Base-by-base conservation (phyloP, 2,797 vertebrate species). In the Luscinia megarhynchos region DNA sequence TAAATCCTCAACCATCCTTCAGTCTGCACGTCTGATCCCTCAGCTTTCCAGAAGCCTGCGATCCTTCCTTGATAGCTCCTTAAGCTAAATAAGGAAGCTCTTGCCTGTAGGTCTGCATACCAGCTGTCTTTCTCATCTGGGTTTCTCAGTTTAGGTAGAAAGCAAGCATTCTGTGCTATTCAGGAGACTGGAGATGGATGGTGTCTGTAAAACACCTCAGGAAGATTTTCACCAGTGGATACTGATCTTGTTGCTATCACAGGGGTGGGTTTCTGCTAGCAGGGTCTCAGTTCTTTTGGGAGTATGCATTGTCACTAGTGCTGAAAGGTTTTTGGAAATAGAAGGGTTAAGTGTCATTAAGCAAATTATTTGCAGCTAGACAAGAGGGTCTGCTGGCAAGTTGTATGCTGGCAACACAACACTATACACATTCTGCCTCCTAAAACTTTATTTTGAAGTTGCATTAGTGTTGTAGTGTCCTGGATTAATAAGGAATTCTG, bases 1-100 rank as follows among this genome's bases (percentile, higher is more conserved):
- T 72, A 92, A 95, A 92, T 94, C 87, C 72, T 76, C 43, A 40
- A 5, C 59, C 74, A 12, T 91, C 46, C 43, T 93, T 91, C 57
- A 51, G 68, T 70, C 38, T 84, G 73, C 9, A 9, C 12, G 5
- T 57, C 50, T 72, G 85, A 84, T 94, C n/a, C 32, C 38, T 76
- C 26, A 50, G 63, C 64, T 84, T 92, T 89, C 48, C 54, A 85
- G 86, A 70, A 93, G 66, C 36, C 64, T 4, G 3, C 62, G 66
- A 89, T 88, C 41, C 53, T 87, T 81, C 46, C 51, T 86, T 68
- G 69, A 58, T 88, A 84, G 18, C 40, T 81, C 36, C 66, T 66
- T 86, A 66, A 84, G 21, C 43, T 88, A 64, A 89, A 85, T 75
- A 58, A 40, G 55, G 24, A 62, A 11, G 43, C 36, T 79, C n/a